Evolutionary conservation across 2,888 invertebrate species (phyloP), one percentile per base, ranked within the genome.

Genomic region (Ametastegia equiseti): DNA sequence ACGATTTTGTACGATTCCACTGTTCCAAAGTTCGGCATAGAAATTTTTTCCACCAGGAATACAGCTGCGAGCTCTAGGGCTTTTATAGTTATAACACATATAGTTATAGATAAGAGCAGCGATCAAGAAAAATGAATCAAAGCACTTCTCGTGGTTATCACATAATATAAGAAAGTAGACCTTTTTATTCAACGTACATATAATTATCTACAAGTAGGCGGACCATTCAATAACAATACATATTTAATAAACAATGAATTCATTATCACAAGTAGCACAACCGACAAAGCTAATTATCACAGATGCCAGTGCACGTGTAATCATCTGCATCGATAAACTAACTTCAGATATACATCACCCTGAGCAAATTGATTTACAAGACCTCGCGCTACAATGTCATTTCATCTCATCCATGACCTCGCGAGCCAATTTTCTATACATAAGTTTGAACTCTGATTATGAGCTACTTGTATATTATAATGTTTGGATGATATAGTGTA

Each of bases 301-400:
- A 30, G 13, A 60, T 15, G 15, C 27, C 15, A 60, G 13, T 60
- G 15, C 60, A 30, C 60, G n/a, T n/a, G n/a, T n/a, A n/a, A 60
- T 60, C 30, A 60, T 60, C 60, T 30, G 60, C 30, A 60, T 23
- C 30, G 30, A 30, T 30, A 60, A 60, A 54, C 19, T 23, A 54
- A 30, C 30, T 60, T 15, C 15, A 30, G 23, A 27, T 54, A 54
- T 60, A 60, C 60, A 60, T 30, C 60, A 30, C 30, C 13, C 2
- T 30, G 9, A 57, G 23, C 65, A 67, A 67, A 67, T 67, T 67
- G 36, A 67, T 67, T 67, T 36, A 39, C 65, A 36, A 67, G 65
- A 39, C 65, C 65, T 67, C 65, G 65, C 65, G 65, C 65, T 33
- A 63, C 63, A 63, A 63, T 63, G 33, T n/a, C n/a, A 63, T 33